Evolutionary conservation across 2,113 vertebrate genomes (phyloP).

Genomic region (Sinocyclocheilus rhinocerous): DNA sequence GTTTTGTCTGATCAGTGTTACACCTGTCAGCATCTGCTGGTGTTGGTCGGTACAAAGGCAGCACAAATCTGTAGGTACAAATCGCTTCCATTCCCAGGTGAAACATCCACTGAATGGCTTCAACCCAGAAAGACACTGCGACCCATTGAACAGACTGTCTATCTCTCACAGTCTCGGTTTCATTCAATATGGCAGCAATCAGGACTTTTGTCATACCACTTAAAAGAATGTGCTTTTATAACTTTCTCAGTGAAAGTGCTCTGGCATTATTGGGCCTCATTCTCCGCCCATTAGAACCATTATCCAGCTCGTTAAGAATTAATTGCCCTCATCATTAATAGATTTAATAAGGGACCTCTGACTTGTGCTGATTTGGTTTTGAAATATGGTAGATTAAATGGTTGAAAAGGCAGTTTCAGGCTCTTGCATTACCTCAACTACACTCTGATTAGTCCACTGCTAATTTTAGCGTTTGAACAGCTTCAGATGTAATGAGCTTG

Average conservation of each 20-base stretch:
- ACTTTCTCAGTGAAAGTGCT: conserved; percentile 13
- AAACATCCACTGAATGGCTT: not conserved
- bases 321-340: conserved; percentile 48
- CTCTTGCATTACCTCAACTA: conserved; percentile 18
- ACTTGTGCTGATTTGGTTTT: conserved; percentile 34
- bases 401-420: conserved; percentile 23
- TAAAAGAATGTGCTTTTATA: conserved; percentile 37
- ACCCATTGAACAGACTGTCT: not conserved
- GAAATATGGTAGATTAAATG: conserved; percentile 27
- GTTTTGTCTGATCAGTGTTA: not conserved
- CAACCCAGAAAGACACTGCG: not conserved
- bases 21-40: not conserved
- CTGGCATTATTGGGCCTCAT: conserved; percentile 16
- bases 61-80: not conserved
- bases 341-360: conserved; percentile 39
- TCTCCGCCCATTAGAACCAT: conserved; percentile 36
- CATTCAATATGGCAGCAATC: not conserved
- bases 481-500: conserved; percentile 24
- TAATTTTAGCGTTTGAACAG: conserved; percentile 7
- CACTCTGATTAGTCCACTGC: conserved; percentile 16
- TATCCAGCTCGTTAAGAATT: conserved; percentile 33
- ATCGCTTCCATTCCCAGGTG: not conserved
- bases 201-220: not conserved
- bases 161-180: not conserved
- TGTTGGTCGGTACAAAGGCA: not conserved